phyloP scores from a whole-genome alignment of 2,113 vertebrate genomes.

The Alectura lathami region DNA sequence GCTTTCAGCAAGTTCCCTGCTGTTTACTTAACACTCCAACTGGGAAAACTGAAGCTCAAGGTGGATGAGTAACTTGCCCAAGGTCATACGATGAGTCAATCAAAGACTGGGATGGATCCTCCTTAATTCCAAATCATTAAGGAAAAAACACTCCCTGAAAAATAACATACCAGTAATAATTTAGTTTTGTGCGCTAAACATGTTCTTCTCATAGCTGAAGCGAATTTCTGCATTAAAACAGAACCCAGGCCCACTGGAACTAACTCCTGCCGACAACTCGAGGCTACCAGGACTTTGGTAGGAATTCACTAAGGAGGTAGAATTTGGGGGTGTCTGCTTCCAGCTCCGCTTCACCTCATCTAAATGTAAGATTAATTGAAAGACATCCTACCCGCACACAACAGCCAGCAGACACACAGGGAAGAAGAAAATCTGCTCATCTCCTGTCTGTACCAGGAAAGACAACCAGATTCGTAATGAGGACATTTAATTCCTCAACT shows the following conservation, averaged over 20 bases:
- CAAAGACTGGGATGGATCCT: conserved; percentile 42
- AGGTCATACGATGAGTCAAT: conserved; percentile 49
- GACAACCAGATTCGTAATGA: neutral
- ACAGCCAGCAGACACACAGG: fast-evolving
- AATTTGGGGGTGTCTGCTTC: neutral
- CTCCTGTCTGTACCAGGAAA: neutral
- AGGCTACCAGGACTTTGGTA: neutral
- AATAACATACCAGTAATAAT: neutral
- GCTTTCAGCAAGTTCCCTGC: neutral
- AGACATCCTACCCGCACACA: neutral
- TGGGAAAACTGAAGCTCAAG: conserved; percentile 17
- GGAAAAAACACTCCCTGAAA: conserved; percentile 21
- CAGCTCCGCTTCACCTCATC: neutral
- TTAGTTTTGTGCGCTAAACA: neutral
- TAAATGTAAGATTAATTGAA: neutral
- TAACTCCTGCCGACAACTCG: neutral
- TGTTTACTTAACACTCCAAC: conserved; percentile 18
- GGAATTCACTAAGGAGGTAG: neutral
- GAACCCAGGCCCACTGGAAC: neutral
- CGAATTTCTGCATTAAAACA: neutral
- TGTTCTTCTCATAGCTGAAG: neutral
- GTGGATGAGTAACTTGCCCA: conserved; percentile 50
- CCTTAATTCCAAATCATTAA: conserved; percentile 33
- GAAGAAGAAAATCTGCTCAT: neutral
- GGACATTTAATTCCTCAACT: neutral